Percentiles rank a stretch among this genome's conserved stretches.
Evolutionary conservation across 2,888 invertebrate species (phyloP).

Genomic region (Amaurobius ferox): DNA sequence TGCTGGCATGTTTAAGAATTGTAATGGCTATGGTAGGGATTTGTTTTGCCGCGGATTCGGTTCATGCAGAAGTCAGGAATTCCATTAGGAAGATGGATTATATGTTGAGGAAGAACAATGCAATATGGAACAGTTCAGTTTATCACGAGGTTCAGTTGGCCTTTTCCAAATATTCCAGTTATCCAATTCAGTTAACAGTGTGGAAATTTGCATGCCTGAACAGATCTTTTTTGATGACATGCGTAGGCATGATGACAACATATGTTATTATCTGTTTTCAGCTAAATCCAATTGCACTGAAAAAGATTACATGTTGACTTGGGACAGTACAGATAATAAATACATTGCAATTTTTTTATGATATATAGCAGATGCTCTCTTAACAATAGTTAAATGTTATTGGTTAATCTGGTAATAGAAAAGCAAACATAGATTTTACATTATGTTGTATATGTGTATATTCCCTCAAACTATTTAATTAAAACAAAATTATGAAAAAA

Average conservation of each 20-base stretch:
- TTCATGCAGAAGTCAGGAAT: background rate
- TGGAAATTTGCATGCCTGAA: conserved; percentile 53
- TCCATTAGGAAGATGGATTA: background rate
- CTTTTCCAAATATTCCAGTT: background rate
- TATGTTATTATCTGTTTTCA: conserved; percentile 61
- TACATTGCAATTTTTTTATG: no score
- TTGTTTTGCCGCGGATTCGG: conserved; percentile 5
- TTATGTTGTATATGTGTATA: no score
- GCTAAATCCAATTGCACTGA: conserved; percentile 42
- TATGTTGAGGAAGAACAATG: background rate
- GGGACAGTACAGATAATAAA: no score
- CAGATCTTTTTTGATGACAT: conserved; percentile 39
- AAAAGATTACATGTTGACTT: background rate
- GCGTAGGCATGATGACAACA: conserved; percentile 51
- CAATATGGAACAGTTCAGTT: background rate
- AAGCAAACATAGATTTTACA: no score
- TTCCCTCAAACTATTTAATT: no score
- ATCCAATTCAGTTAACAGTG: conserved; percentile 38
- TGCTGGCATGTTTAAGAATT: conserved; percentile 7
- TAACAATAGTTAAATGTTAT: no score
- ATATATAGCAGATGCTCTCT: no score
- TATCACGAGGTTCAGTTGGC: conserved; percentile 34
- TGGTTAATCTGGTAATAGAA: no score
- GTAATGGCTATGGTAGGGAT: background rate
- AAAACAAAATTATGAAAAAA: no score